Conservation (phyloP, 2,888 invertebrate species). For the Sphaerophoria taeniata region DNA sequence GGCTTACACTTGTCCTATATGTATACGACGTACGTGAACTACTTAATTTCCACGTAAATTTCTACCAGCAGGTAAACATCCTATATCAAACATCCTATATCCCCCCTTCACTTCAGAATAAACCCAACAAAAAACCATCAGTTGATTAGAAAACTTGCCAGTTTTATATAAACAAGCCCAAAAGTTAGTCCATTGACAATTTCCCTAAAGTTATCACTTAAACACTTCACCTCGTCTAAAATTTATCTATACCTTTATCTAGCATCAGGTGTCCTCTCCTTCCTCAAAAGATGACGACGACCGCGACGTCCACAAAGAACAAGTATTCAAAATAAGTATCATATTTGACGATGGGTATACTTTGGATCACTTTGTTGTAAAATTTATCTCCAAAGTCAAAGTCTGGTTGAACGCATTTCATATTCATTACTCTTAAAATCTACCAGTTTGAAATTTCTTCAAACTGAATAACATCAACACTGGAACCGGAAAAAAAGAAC, state of each 20-base stretch:
- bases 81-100: no score
- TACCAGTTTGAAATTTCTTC: neutral
- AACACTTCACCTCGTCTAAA: conserved; percentile 64
- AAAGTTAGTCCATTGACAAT: neutral
- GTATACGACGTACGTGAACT: no score
- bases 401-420: conserved; percentile 50
- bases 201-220: conserved; percentile 43
- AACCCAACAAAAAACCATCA: no score
- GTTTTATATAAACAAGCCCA: no score
- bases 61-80: no score
- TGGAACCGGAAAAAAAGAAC: conserved; percentile 9
- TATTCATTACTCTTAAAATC: conserved; percentile 68
- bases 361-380: conserved; percentile 39
- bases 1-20: no score
- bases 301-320: conserved; percentile 21
- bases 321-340: conserved; percentile 42
- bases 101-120: no score
- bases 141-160: no score
- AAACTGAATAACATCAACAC: conserved; percentile 13
- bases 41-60: no score
- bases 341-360: conserved; percentile 17
- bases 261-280: conserved; percentile 44
- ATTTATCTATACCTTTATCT: neutral
- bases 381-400: conserved; percentile 27
- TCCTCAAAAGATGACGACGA: no score